phyloP scores from a whole-genome alignment of 2,888 invertebrate genomes.

The Fragum whitleyi region DNA sequence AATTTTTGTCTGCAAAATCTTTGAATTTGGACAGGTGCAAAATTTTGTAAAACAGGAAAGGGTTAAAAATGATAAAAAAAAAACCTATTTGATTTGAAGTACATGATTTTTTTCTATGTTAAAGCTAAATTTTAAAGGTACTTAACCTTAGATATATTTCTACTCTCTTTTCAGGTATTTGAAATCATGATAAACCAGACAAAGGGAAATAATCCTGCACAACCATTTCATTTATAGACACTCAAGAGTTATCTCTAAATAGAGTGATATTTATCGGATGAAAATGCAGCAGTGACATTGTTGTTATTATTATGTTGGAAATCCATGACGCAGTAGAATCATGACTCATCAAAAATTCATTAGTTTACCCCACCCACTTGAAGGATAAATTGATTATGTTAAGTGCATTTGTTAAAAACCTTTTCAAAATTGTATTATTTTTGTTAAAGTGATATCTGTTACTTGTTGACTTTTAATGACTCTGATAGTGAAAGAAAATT shows the following conservation, averaged over 20 bases:
- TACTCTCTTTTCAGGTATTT: slow-evolving; percentile 63
- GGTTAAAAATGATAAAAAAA: too few relatives aligned
- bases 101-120: too few relatives aligned
- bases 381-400: background rate
- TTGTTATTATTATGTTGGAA: background rate
- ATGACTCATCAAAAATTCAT: slow-evolving; percentile 19
- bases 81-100: too few relatives aligned
- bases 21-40: too few relatives aligned
- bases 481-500: background rate
- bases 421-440: background rate
- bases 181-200: slow-evolving; percentile 66
- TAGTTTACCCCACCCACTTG: slow-evolving; percentile 19
- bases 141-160: too few relatives aligned
- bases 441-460: background rate
- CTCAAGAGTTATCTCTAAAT: slow-evolving; percentile 8
- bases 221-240: slow-evolving; percentile 4
- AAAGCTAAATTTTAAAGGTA: too few relatives aligned
- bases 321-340: slow-evolving; percentile 30
- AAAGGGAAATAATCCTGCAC: slow-evolving; percentile 33
- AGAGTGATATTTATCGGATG: background rate
- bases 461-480: background rate
- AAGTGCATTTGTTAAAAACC: background rate
- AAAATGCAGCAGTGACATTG: slow-evolving; percentile 11
- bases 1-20: too few relatives aligned
- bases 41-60: too few relatives aligned